Percentiles rank a stretch among this genome's conserved stretches.
These are phyloP conservation scores for Trachurus trachurus DNA, from an alignment of 2,797 vertebrate genomes.

Conservation along the genomic window DNA sequence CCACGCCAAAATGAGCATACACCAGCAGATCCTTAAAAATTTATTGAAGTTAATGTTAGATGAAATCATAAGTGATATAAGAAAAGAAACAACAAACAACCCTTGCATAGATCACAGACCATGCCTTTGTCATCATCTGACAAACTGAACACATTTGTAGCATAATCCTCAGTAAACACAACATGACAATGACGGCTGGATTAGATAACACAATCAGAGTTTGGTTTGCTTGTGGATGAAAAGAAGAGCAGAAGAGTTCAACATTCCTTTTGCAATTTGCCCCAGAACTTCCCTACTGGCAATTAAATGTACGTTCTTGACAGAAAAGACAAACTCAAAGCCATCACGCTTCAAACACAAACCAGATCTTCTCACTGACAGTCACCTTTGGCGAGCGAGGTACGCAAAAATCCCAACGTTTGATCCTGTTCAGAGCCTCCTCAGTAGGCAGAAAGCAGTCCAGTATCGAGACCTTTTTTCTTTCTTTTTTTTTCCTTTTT, in stretches of 20 bases:
- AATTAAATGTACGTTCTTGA: slow-evolving; percentile 65
- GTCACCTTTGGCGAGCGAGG: slow-evolving; percentile 59
- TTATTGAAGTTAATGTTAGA: slow-evolving; percentile 88
- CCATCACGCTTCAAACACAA: slow-evolving; percentile 56
- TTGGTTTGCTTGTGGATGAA: slow-evolving; percentile 74
- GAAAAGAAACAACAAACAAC: slow-evolving; percentile 77
- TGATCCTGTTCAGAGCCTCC: slow-evolving; percentile 59
- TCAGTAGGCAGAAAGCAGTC: slow-evolving; percentile 62
- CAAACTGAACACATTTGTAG: slow-evolving; percentile 81
- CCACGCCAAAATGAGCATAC: slow-evolving; percentile 70
- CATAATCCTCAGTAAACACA: slow-evolving; percentile 77
- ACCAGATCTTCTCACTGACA: slow-evolving; percentile 55
- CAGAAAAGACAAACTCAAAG: slow-evolving; percentile 63
- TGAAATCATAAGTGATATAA: slow-evolving; percentile 84
- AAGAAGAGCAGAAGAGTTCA: slow-evolving; percentile 70
- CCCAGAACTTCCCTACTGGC: slow-evolving; percentile 59
- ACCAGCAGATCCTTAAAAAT: slow-evolving; percentile 88
- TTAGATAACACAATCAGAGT: slow-evolving; percentile 70
- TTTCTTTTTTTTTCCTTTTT: background rate
- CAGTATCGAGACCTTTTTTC: slow-evolving; percentile 47
- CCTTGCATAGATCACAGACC: slow-evolving; percentile 91
- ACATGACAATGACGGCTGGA: slow-evolving; percentile 77
- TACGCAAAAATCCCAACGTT: slow-evolving; percentile 58
- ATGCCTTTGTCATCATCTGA: slow-evolving; percentile 84
- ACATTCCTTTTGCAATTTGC: slow-evolving; percentile 68